Evolutionary conservation across 2,797 vertebrate species (phyloP).

Genomic region (Podarcis siculus): DNA sequence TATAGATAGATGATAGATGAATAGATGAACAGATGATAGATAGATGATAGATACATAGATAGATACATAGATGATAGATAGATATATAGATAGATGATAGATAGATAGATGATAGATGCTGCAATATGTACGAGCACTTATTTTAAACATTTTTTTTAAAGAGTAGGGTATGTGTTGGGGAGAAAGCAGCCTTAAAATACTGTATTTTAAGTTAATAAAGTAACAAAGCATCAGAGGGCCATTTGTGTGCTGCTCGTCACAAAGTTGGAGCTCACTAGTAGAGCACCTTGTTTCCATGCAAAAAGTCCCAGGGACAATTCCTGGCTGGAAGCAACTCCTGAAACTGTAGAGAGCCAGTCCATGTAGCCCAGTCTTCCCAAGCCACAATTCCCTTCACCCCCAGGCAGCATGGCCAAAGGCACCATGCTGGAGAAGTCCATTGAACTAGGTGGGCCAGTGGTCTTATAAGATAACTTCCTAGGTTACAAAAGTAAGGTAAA

Average conservation of each 20-base stretch:
- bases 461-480: background rate
- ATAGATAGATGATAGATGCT: background rate
- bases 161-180: background rate
- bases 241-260: background rate
- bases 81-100: too few relatives aligned
- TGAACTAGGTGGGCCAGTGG: background rate
- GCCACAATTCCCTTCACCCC: background rate
- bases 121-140: background rate
- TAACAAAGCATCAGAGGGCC: too few relatives aligned
- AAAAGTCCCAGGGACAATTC: too few relatives aligned
- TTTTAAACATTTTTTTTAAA: background rate
- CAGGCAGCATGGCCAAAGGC: background rate
- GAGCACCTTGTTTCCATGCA: background rate
- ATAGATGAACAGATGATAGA: background rate
- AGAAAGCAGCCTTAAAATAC: slow-evolving; percentile 11
- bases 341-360: background rate
- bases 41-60: background rate
- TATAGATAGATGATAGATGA: too few relatives aligned
- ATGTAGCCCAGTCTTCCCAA: background rate
- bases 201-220: background rate
- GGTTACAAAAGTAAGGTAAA: background rate
- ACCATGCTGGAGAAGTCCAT: background rate
- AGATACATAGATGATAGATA: background rate
- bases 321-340: background rate
- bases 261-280: background rate